phyloP scores from a whole-genome alignment of 2,113 vertebrate species.

The Oncorhynchus tshawytscha region DNA sequence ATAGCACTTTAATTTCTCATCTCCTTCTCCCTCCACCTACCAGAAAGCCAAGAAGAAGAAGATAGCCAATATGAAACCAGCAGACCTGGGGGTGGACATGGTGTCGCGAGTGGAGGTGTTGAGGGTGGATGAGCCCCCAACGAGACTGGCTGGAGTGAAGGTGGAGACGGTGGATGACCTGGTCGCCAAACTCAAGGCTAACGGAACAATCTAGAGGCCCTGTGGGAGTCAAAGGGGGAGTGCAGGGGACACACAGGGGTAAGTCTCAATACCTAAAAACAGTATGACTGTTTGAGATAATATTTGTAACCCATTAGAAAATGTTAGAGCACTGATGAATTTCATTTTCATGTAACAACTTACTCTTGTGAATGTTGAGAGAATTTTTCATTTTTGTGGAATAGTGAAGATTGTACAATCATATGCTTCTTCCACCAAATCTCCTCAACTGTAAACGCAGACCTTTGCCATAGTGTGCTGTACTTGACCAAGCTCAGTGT shows the following conservation, averaged over 20 bases:
- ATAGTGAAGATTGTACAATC: background rate
- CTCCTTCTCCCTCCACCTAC: background rate
- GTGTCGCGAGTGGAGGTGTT: slow-evolving; percentile 77
- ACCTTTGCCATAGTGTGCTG: too few species aligned
- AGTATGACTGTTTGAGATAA: background rate
- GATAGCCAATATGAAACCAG: slow-evolving; percentile 78
- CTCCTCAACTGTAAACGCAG: background rate
- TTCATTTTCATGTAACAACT: background rate
- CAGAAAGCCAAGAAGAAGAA: slow-evolving; percentile 97
- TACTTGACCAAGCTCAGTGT: background rate
- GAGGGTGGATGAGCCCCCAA: slow-evolving; percentile 84
- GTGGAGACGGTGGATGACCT: slow-evolving; percentile 86
- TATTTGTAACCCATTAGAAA: background rate
- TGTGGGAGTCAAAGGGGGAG: slow-evolving; percentile 21
- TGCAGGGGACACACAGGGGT: slow-evolving; percentile 18
- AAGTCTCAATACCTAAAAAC: slow-evolving; percentile 4
- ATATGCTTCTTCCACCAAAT: background rate
- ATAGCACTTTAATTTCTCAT: background rate
- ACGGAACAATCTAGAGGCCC: slow-evolving; percentile 75
- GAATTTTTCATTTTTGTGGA: too few species aligned
- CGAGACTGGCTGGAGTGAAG: slow-evolving; percentile 82
- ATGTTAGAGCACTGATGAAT: too few species aligned
- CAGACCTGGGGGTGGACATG: slow-evolving; percentile 84
- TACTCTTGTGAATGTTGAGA: background rate
- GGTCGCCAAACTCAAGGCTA: slow-evolving; percentile 80